Evolutionary conservation across 2,797 vertebrate species (phyloP), one percentile per base, ranked within the genome.

Genomic region (Microctenopoma steveboyesi): DNA sequence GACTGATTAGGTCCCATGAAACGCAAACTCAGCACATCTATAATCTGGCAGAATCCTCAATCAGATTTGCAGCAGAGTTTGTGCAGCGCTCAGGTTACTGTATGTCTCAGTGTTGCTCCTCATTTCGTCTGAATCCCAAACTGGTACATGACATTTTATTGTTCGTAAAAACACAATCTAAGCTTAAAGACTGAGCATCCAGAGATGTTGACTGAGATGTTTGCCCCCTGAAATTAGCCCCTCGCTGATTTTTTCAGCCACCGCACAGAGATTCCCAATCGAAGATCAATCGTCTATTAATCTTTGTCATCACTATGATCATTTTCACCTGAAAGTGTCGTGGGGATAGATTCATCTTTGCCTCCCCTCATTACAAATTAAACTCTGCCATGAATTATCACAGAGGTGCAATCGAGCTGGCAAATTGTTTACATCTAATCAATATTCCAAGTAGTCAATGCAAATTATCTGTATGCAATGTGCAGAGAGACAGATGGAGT

Each of bases 391-490:
- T 35, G 59, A 76, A 68, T 68, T 67, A 79, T 72, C 68, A 49
- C 62, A 64, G 64, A 65, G 70, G 49, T 25, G 61, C 67, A 52
- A 68, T 57, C 59, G 65, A 62, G 65, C 56, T 13, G 52, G 30
- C 69, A 72, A 81, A 77, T n/a, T 65, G 74, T 81, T 76, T 78
- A 69, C 68, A 71, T 78, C 59, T 47, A 63, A 86, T 90, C 80
- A 70, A 88, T 87, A 64, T 47, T 67, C 33, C 13, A 8, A 62
- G 58, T 39, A 61, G 81, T 91, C 69, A 40, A 72, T 73, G 64
- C 73, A 70, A 59, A 78, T 70, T 3, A 77, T 85, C 67, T 67
- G 78, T 50, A 80, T 81, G 76, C 69, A 47, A 22, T 7, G 59
- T 49, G 84, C 39, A 78, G 46, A 70, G 25, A 64, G 80, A 82